phyloP scores from a whole-genome alignment of 1,140 invertebrate genomes.

The Drosophila parabipectinata region DNA sequence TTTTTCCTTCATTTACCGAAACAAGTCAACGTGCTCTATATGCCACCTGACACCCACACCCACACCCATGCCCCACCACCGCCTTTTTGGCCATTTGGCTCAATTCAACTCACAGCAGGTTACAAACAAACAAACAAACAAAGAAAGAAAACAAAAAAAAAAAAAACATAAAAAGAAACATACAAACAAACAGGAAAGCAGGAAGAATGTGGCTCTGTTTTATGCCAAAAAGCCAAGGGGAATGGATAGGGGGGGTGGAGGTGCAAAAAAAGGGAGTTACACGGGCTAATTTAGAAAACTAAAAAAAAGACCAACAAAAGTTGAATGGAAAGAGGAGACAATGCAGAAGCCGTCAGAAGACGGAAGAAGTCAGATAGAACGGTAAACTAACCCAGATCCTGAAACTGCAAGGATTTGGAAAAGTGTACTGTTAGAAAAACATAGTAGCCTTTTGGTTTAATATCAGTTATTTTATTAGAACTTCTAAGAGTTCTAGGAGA shows the following conservation, averaged over 20 bases:
- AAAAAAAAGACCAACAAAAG: neutral
- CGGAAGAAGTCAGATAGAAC: slow-evolving; percentile 25
- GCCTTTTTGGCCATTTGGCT: neutral
- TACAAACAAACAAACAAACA: neutral
- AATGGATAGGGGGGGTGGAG: too few species aligned
- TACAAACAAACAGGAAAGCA: slow-evolving; percentile 14
- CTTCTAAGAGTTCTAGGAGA: too few species aligned
- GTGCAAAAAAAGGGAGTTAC: slow-evolving; percentile 3
- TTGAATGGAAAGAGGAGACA: slow-evolving; percentile 3
- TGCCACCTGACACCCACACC: slow-evolving; percentile 32
- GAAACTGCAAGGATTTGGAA: neutral
- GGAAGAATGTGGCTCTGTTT: slow-evolving; percentile 17
- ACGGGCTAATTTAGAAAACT: slow-evolving; percentile 9
- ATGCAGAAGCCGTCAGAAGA: slow-evolving; percentile 22
- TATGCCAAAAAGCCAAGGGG: slow-evolving; percentile 10
- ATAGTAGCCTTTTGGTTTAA: too few species aligned
- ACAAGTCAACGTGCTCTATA: slow-evolving; percentile 64
- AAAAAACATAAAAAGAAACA: neutral
- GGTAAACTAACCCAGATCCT: slow-evolving; percentile 42
- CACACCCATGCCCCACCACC: neutral
- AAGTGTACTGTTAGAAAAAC: neutral
- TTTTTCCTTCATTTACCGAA: slow-evolving; percentile 32
- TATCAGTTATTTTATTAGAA: too few species aligned
- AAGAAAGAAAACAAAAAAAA: too few species aligned
- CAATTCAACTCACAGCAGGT: neutral